These are phyloP conservation scores for Epinephelus fuscoguttatus DNA, from an alignment of 2,113 vertebrate genomes.

Conservation along the genomic window DNA sequence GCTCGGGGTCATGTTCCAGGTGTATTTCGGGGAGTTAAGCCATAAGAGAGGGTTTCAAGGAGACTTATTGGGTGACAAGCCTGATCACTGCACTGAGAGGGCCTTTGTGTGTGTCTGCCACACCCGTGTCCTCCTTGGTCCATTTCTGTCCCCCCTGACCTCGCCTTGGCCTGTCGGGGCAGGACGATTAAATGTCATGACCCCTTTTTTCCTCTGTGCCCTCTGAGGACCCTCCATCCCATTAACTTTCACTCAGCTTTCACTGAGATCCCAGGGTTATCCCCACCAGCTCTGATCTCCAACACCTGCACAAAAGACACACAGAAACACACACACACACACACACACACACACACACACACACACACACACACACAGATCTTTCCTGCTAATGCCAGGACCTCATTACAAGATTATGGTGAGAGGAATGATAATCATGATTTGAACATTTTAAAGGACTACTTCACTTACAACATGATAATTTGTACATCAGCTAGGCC, in stretches of 20 bases:
- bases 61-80: slow-evolving; percentile 62
- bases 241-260: slow-evolving; percentile 81
- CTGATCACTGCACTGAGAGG: slow-evolving; percentile 69
- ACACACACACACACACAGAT: slow-evolving; percentile 22
- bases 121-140: slow-evolving; percentile 64
- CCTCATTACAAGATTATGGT: slow-evolving; percentile 7
- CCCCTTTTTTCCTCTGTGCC: slow-evolving; percentile 68
- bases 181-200: slow-evolving; percentile 79
- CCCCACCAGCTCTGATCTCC: slow-evolving; percentile 63
- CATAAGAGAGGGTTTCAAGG: slow-evolving; percentile 30
- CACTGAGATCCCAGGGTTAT: slow-evolving; percentile 57
- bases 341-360: slow-evolving; percentile 31
- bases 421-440: slow-evolving; percentile 17
- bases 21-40: slow-evolving; percentile 48
- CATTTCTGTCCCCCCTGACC: slow-evolving; percentile 66
- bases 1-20: slow-evolving; percentile 56
- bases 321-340: slow-evolving; percentile 27
- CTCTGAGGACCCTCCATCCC: slow-evolving; percentile 67
- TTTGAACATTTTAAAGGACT: slow-evolving; percentile 8
- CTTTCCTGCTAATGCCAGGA: slow-evolving; percentile 12
- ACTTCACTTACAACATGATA: too few relatives aligned
- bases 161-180: slow-evolving; percentile 61
- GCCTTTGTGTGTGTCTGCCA: slow-evolving; percentile 69
- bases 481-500: too few relatives aligned
- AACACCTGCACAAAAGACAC: slow-evolving; percentile 65